phyloP scores from a whole-genome alignment of 2,888 invertebrate species.

The Himalopsyche japonica region DNA sequence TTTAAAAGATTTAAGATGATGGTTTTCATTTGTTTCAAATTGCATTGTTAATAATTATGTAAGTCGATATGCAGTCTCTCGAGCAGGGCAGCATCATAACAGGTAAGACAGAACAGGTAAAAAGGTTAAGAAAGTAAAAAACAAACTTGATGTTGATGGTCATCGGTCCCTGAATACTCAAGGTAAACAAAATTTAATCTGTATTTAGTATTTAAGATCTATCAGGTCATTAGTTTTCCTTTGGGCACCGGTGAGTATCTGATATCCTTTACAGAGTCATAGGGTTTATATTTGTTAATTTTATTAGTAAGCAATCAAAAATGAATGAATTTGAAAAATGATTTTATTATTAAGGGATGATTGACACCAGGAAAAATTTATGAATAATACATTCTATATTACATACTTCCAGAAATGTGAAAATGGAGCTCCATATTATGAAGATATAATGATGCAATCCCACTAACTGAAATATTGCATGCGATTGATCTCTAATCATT shows the following conservation, averaged over 20 bases:
- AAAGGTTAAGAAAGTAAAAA: not conserved
- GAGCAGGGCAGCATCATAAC: not conserved
- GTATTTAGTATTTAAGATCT: not conserved
- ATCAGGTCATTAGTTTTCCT: not conserved
- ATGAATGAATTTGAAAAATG: not conserved
- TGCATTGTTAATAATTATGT: not conserved
- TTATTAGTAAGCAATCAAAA: not conserved
- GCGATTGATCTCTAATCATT: not conserved
- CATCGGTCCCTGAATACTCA: not conserved
- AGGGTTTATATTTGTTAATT: not conserved
- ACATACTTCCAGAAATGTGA: not conserved
- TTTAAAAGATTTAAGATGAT: too few relatives aligned
- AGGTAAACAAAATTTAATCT: not conserved
- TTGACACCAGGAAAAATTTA: slow-evolving; percentile 1
- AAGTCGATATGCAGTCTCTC: not conserved
- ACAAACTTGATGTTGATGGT: not conserved
- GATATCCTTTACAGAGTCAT: not conserved
- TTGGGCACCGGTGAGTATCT: not conserved
- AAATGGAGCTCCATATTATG: not conserved
- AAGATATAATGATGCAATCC: not conserved
- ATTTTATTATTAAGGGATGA: not conserved
- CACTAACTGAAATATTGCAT: not conserved
- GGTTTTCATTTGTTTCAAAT: not conserved
- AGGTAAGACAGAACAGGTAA: slow-evolving; percentile 7
- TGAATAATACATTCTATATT: slow-evolving; percentile 12